phyloP scores from a whole-genome alignment of 53 echinoderm and acorn worm genomes.

The Crossaster papposus region DNA sequence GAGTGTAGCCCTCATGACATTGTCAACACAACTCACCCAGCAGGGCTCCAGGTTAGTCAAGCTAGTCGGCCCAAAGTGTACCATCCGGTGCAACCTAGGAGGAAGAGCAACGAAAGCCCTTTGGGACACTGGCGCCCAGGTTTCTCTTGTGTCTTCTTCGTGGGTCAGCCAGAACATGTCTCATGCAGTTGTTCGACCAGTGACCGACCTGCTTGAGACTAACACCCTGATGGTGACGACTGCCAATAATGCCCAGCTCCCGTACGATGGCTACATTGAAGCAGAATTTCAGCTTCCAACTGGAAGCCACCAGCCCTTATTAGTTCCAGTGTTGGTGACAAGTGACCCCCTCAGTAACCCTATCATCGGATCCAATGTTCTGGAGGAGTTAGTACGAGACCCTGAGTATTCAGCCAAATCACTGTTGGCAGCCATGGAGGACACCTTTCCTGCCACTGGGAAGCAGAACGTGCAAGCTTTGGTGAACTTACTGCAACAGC shows the following conservation, averaged over 20 bases:
- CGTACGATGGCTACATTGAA: too few relatives aligned
- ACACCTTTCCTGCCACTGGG: constrained; percentile 5
- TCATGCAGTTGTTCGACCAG: not conserved
- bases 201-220: constrained; percentile 1
- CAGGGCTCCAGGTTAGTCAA: too few relatives aligned
- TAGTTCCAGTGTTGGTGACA: constrained; percentile 63
- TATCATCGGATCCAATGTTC: too few relatives aligned
- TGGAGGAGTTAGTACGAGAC: constrained; percentile 42
- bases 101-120: too few relatives aligned
- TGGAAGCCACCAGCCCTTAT: not conserved
- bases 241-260: too few relatives aligned
- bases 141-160: constrained; percentile 19
- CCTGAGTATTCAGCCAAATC: not conserved
- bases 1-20: too few relatives aligned
- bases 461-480: constrained; percentile 10
- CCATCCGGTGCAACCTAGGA: too few relatives aligned
- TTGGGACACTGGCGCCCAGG: constrained; percentile 55
- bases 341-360: constrained; percentile 44
- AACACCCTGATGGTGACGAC: constrained; percentile 14
- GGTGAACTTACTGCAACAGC: constrained; percentile 11
- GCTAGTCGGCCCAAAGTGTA: too few relatives aligned
- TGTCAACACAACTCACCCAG: too few relatives aligned
- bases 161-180: constrained; percentile 13
- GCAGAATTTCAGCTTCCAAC: constrained; percentile 11
- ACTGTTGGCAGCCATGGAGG: constrained; percentile 6